Conservation (phyloP, 2,888 invertebrate species). For the Scaptodrosophila latifasciaeformis region DNA sequence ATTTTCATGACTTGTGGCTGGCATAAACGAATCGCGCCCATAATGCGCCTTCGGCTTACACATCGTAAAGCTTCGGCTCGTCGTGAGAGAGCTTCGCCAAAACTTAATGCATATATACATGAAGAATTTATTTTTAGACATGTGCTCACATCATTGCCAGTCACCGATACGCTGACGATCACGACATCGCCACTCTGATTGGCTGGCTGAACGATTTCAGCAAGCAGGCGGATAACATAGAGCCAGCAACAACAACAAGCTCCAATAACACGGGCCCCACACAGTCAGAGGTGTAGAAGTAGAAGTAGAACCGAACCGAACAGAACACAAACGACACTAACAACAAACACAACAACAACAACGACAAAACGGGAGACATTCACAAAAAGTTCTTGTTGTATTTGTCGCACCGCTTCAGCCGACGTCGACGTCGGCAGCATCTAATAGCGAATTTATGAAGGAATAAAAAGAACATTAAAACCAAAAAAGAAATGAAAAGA, state of each 20-base stretch:
- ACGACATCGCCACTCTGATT: constrained; percentile 45
- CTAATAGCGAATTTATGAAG: constrained; percentile 57
- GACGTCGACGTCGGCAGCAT: constrained; percentile 45
- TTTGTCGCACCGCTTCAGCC: too few relatives aligned
- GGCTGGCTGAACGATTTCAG: constrained; percentile 18
- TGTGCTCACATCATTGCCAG: constrained; percentile 38
- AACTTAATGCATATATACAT: constrained; percentile 31
- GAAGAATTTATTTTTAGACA: constrained; percentile 51
- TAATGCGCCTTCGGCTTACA: not conserved
- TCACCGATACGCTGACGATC: constrained; percentile 41
- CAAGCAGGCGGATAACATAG: not conserved
- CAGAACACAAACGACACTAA: too few relatives aligned
- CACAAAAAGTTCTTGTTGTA: constrained; percentile 50
- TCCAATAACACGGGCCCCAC: too few relatives aligned
- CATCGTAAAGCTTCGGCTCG: constrained; percentile 27
- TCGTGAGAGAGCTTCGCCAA: constrained; percentile 15
- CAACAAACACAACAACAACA: too few relatives aligned
- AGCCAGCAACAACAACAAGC: constrained; percentile 28
- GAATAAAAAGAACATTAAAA: constrained; percentile 60
- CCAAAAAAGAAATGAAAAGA: constrained; percentile 11
- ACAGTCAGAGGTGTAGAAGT: too few relatives aligned
- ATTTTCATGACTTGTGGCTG: too few relatives aligned
- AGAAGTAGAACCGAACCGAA: constrained; percentile 22
- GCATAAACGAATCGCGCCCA: too few relatives aligned
- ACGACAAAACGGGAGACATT: too few relatives aligned